Evolutionary conservation across 2,113 vertebrate genomes (phyloP).

Genomic region (Dicrurus megarhynchus): DNA sequence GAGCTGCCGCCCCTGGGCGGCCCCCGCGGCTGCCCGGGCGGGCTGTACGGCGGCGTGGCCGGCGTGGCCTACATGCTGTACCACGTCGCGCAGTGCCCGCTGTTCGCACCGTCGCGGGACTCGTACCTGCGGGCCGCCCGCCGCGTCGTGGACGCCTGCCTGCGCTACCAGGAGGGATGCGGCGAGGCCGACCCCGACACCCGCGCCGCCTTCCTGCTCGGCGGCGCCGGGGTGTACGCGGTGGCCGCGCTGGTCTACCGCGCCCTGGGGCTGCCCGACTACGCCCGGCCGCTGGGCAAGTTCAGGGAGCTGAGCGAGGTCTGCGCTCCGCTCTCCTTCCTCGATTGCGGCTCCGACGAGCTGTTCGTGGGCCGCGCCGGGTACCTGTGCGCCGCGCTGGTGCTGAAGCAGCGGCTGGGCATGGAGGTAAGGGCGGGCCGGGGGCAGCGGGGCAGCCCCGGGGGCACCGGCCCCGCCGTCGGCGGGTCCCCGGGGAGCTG

Average conservation of each 20-base stretch:
- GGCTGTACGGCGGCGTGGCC: conserved; percentile 83
- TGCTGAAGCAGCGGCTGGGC: conserved; percentile 85
- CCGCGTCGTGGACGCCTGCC: conserved; percentile 82
- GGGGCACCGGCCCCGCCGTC: not conserved
- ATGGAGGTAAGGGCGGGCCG: conserved; percentile 79
- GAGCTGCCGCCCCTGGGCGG: conserved; percentile 71
- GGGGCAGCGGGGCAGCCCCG: not conserved
- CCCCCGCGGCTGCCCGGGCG: conserved; percentile 77
- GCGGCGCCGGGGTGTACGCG: conserved; percentile 83
- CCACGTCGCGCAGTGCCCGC: conserved; percentile 82
- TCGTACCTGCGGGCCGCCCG: conserved; percentile 80
- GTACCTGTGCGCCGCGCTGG: conserved; percentile 86
- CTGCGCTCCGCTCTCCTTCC: conserved; percentile 81
- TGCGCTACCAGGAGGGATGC: conserved; percentile 77
- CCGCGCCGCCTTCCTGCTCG: conserved; percentile 84
- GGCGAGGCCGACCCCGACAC: conserved; percentile 81
- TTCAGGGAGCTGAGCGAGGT: conserved; percentile 82
- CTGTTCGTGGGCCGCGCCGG: conserved; percentile 88
- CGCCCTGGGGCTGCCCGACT: conserved; percentile 79
- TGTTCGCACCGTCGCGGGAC: conserved; percentile 78
- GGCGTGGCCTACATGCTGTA: conserved; percentile 89
- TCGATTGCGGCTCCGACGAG: conserved; percentile 89
- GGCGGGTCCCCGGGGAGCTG: not conserved
- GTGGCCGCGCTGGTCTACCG: conserved; percentile 85
- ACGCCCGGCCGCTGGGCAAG: conserved; percentile 80